Conservation (phyloP, 2,113 vertebrate genomes). For the Promerops cafer region DNA sequence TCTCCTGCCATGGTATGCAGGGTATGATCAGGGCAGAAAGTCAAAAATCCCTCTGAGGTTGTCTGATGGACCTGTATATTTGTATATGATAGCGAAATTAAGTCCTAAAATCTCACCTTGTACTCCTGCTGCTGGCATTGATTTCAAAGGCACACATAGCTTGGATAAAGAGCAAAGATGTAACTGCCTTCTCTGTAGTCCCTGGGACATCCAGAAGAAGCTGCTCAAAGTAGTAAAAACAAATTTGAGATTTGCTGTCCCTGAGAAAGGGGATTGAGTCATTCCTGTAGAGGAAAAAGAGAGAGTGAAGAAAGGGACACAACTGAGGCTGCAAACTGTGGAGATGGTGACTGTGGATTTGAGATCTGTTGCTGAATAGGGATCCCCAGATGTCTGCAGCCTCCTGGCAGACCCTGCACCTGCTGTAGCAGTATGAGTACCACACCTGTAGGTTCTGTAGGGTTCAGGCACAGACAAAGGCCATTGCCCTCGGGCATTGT, state of each 20-base stretch:
- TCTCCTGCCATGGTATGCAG: not conserved
- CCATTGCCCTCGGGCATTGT: not conserved
- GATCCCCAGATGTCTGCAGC: not conserved
- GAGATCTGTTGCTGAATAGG: not conserved
- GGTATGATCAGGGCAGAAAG: not conserved
- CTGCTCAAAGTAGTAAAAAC: not conserved
- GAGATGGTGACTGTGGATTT: not conserved
- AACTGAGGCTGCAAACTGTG: not conserved
- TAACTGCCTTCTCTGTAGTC: not conserved
- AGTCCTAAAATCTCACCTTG: constrained; percentile 10
- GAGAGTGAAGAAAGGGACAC: not conserved
- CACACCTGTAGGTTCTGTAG: not conserved
- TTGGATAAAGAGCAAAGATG: not conserved
- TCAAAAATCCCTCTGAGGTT: not conserved
- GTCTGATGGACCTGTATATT: not conserved
- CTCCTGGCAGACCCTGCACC: not conserved
- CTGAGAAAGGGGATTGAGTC: not conserved
- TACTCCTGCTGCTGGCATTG: not conserved
- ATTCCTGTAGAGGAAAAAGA: not conserved
- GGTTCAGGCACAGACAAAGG: not conserved
- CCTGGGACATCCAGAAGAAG: not conserved
- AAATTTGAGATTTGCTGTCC: not conserved
- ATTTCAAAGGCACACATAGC: constrained; percentile 15
- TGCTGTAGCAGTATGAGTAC: not conserved
- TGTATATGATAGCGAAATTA: constrained; percentile 10